Evolutionary conservation across 1,140 invertebrate genomes (phyloP), one percentile per base, ranked within the genome.

Genomic region (Plodia interpunctella): DNA sequence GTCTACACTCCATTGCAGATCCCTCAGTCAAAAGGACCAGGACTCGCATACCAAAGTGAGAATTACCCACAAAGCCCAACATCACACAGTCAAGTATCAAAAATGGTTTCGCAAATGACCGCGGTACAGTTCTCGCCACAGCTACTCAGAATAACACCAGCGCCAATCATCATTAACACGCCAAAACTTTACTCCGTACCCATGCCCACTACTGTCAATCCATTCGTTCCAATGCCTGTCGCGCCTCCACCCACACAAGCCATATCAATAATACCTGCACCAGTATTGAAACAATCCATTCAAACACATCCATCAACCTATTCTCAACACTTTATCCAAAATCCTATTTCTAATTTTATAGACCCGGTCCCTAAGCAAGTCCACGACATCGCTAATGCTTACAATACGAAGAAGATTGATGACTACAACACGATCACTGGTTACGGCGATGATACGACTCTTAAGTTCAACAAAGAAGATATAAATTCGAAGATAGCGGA

Each of bases 161-260:
- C 57, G 61, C 70, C 77, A 74, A 57, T 76, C 78, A 76, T 79
- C 63, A 65, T 82, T 59, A 70, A 77, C 71, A 72, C 70, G 61
- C 62, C 60, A 50, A 62, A 63, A 57, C 44, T 73, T 17, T 85
- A 65, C 90, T 91, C 76, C 80, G 77, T 91, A 71, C 91, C 92
- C 32, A 78, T 91, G 70, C 91, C 92, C 30, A 77, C 90, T 49
- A 92, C 92, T 57, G 90, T 93, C 59, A 90, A 68, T 52, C 80
- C 66, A 78, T 90, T 75, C 80, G 60, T 90, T 55, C 85, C 80
- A 19, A 84, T 87, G 80, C 74, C 88, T 71, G 55, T 88, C 74
- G 56, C 83, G 77, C 53, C 84, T 76, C 68, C 85, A 78, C 66
- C 83, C 70, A 67, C 77, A 76, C 66, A 80, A 80, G 60, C 88